These are phyloP conservation scores for Tolypeutes matacus DNA, from an alignment of 2,797 vertebrate species.

Conservation along the genomic window DNA sequence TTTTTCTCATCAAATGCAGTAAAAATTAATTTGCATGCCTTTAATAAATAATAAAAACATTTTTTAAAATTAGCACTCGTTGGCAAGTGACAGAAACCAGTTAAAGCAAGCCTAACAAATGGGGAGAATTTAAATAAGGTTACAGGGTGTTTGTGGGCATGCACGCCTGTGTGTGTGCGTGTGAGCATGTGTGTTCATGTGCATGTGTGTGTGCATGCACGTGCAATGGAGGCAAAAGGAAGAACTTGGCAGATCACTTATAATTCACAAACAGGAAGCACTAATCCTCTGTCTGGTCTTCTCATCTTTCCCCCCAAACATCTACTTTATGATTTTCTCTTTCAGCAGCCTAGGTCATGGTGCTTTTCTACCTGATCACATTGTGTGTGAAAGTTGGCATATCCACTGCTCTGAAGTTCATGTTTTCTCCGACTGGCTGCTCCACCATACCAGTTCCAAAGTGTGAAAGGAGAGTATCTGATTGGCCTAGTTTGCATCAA, in stretches of 20 bases:
- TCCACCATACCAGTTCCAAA: not conserved
- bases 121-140: not conserved
- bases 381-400: not conserved
- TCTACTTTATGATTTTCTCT: not conserved
- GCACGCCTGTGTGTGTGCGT: not conserved
- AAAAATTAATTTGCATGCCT: not conserved
- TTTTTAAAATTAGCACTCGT: not conserved
- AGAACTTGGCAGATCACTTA: not conserved
- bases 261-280: not conserved
- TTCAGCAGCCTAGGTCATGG: not conserved
- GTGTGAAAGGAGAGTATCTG: not conserved
- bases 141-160: not conserved
- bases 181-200: too few species aligned
- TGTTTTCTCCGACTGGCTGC: not conserved
- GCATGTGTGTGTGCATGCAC: too few species aligned
- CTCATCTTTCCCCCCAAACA: not conserved
- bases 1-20: not conserved
- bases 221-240: not conserved
- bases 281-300: not conserved
- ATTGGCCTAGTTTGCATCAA: not conserved
- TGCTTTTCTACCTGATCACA: not conserved
- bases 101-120: conserved; percentile 49
- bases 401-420: not conserved
- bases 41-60: conserved; percentile 33
- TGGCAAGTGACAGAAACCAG: not conserved